These are phyloP conservation scores for Acropora tenuis DNA, from an alignment of 64 coral and sea anemone genomes.

Conservation along the genomic window DNA sequence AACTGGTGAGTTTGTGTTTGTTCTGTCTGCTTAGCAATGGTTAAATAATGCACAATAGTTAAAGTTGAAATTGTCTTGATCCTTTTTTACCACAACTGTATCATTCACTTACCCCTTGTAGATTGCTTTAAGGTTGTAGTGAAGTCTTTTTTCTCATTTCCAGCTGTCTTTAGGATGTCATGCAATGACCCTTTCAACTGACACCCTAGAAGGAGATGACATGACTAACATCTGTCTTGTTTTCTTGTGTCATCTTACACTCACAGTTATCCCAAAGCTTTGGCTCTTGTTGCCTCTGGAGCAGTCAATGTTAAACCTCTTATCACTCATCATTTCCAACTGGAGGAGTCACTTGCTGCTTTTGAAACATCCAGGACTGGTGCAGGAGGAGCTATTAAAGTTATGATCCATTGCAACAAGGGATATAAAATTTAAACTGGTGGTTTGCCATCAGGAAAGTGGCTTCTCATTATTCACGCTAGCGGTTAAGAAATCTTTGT, in stretches of 20 bases:
- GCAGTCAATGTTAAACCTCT: slow-evolving; percentile 93
- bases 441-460: background rate
- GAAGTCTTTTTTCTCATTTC: too few relatives aligned
- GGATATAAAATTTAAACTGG: background rate
- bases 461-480: too few relatives aligned
- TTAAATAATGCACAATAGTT: background rate
- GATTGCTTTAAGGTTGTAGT: too few relatives aligned
- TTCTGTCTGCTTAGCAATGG: background rate
- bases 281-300: slow-evolving; percentile 85
- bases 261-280: slow-evolving; percentile 78
- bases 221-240: background rate
- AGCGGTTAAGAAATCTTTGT: too few relatives aligned
- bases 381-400: slow-evolving; percentile 94
- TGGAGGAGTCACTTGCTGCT: slow-evolving; percentile 84
- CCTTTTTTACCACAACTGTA: too few relatives aligned
- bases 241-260: background rate
- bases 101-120: too few relatives aligned
- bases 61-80: too few relatives aligned
- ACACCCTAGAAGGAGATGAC: too few relatives aligned
- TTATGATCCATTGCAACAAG: slow-evolving; percentile 90
- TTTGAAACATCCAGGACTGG: slow-evolving; percentile 94
- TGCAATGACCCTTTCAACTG: too few relatives aligned
- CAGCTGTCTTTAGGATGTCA: too few relatives aligned
- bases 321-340: slow-evolving; percentile 89
- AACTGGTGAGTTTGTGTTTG: slow-evolving; percentile 70